Percentiles rank a stretch among this genome's conserved stretches.
phyloP scores from a whole-genome alignment of 2,113 vertebrate species.

The Saguinus imperator region DNA sequence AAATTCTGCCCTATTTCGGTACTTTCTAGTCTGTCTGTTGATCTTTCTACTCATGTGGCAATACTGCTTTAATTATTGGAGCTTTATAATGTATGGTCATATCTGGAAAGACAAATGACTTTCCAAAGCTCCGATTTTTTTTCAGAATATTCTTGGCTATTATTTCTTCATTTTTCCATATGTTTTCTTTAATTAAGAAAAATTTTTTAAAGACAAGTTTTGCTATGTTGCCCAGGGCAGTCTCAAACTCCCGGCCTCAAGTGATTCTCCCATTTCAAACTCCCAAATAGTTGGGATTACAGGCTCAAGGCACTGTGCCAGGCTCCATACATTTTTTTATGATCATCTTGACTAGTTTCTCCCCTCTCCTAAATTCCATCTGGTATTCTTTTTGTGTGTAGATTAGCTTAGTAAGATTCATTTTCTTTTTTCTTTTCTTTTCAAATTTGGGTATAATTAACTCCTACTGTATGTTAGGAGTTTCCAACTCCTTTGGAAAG shows the following conservation, averaged over 20 bases:
- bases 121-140: not conserved
- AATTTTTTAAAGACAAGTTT: too few relatives aligned
- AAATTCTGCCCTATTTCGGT: not conserved
- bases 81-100: not conserved
- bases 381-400: not conserved
- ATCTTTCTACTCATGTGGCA: not conserved
- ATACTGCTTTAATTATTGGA: not conserved
- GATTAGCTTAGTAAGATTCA: not conserved
- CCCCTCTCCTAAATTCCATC: not conserved
- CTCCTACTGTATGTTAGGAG: too few relatives aligned
- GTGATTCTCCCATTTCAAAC: too few relatives aligned
- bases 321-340: not conserved
- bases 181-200: not conserved
- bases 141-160: not conserved
- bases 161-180: not conserved
- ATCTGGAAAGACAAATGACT: not conserved
- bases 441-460: not conserved
- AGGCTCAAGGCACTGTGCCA: too few relatives aligned
- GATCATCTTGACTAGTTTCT: not conserved
- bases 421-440: not conserved
- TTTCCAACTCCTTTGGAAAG: slow-evolving; percentile 35
- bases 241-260: too few relatives aligned
- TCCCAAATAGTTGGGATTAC: too few relatives aligned
- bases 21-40: not conserved
- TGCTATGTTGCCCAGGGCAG: too few relatives aligned